Evolutionary conservation across 2,888 invertebrate species (phyloP), one percentile per base, ranked within the genome.

Genomic region (Hirtodrosophila histrioides): DNA sequence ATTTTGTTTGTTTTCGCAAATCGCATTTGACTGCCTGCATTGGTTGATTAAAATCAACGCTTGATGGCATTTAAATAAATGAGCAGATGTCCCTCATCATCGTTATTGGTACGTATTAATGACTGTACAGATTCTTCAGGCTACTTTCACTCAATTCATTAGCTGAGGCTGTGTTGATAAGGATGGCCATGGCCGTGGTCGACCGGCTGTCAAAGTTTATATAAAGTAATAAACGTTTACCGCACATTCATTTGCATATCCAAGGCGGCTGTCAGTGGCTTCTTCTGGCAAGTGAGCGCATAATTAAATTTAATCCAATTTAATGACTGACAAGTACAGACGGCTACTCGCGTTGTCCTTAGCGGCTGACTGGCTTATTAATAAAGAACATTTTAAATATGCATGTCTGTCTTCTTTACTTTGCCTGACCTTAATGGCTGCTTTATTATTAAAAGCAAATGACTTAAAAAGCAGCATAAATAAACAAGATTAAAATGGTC

Each of bases 231-330:
- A 80, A 84, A 61, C 78, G 50, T 62, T 77, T 65, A 71, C 55
- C 57, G 73, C 56, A 43, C 48, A 36, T 54, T 77, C 54, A 81
- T 86, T 82, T 86, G 81, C 78, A 78, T 78, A 85, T 56, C 29
- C 51, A 53, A 64, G 67, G 35, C 48, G 29, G 40, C 12, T 11
- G 35, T 41, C 58, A 33, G 17, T 43, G 41, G 63, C 46, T 65
- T 49, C 65, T 62, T 75, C 75, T 37, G 49, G 62, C 46, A 50
- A 75, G 64, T 78, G 73, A 62, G 46, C 56, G 71, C 63, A 64
- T 83, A 81, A 83, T 87, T 87, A 81, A 82, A 76, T 71, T 71
- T 53, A 64, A 76, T 70, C 82, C 85, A 83, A 75, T 86, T 81
- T 70, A 81, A 75, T 66, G 69, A 71, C 73, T 64, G 70, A 64